Evolutionary conservation across 53 echinoderm and acorn worm genomes (phyloP), one percentile per base, ranked within the genome.

Genomic region (Echinarachnius parma): DNA sequence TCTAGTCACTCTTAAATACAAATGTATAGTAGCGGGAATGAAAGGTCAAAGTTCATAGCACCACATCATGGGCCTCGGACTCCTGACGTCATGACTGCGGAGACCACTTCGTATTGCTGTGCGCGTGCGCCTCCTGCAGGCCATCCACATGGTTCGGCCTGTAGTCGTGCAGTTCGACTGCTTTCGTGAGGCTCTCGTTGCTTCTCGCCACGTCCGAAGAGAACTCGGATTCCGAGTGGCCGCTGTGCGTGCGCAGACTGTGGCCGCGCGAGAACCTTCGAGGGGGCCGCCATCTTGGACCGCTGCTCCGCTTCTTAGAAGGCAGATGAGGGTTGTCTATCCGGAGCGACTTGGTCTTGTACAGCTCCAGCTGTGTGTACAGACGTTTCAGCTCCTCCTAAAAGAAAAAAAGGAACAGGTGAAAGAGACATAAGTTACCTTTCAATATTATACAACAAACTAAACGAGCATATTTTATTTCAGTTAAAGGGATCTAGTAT

Each of bases 281-380:
- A 15, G 96, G 87, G 30, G 90, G 84, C 9, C 89, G 77, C 96
- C 96, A 95, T 72, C 87, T 91, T 21, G 87, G 81, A 13, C 84
- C 89, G 13, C 80, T 57, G 24, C 89, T 78, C 8, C 84, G 75
- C 62, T 92, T 92, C 77, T 91, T 95, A 5, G 90, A 90, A 62
- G 96, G 96, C 63, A 95, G 80, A 60, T 95, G 96, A 4, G 96
- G 96, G 79, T 95, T 95, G 68, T 95, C 90, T 62, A 91, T 91
- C 57, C 80, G 76, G 35, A 95, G 70, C 8, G 96, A 90, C 53
- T 95, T 87, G 22, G 96, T 95, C 79, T 95, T 95, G 87, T 95
- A 95, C 44, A 91, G 85, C 76, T 95, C 96, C 20, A 95, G 87
- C 52, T 95, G 90, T 18, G 96, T 95, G 78, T 95, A 95, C 28